Evolutionary conservation across 2,113 vertebrate species (phyloP).

Genomic region (Lipotes vexillifer): DNA sequence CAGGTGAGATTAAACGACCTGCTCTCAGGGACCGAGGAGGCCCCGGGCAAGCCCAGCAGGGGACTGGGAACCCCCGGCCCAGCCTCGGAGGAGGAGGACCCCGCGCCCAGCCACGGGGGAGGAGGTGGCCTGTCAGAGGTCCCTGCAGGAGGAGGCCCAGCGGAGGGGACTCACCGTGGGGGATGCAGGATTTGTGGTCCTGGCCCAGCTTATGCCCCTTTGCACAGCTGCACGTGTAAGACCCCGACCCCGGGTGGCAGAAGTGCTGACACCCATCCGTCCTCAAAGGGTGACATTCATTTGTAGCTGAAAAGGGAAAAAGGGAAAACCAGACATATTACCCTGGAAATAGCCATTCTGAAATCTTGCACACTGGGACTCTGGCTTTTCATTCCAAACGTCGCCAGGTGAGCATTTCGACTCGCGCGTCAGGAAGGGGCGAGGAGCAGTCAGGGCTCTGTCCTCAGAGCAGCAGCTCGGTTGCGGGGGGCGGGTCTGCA

Average conservation of each 20-base stretch:
- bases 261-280: constrained; percentile 88
- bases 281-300: constrained; percentile 82
- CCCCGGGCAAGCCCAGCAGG: background rate
- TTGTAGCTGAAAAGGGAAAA: constrained; percentile 74
- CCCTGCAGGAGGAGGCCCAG: background rate
- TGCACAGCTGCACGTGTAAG: constrained; percentile 86
- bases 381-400: background rate
- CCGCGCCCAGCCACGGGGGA: too few relatives aligned
- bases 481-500: too few relatives aligned
- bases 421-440: background rate
- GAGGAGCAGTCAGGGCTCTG: too few relatives aligned
- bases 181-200: constrained; percentile 82
- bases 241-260: constrained; percentile 77
- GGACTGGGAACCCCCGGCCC: background rate
- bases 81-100: too few relatives aligned
- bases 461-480: background rate
- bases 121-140: background rate
- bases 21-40: background rate
- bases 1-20: background rate
- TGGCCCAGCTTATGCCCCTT: constrained; percentile 83
- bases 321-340: background rate
- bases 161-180: constrained; percentile 78
- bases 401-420: background rate
- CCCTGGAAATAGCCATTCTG: background rate
- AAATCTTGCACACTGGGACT: background rate